Evolutionary conservation across 2,888 invertebrate genomes (phyloP), one percentile per base, ranked within the genome.

Genomic region (Caenorhabditis afra): DNA sequence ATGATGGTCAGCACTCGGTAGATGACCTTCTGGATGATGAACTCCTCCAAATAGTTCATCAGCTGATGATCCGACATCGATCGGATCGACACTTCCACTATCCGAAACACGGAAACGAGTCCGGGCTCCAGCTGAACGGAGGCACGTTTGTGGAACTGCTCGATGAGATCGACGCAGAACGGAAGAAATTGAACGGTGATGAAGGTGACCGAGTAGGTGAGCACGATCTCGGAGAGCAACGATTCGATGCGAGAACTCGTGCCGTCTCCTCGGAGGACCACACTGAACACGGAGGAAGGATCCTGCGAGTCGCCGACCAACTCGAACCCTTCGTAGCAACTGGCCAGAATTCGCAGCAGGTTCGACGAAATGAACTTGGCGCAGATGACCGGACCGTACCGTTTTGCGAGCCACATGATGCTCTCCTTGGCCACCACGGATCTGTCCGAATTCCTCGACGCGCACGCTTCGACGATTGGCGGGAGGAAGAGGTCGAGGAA

Each of bases 321-420:
- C 16, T 79, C 70, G 22, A 82, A 57, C n/a, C 83, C 95, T 22
- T 95, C 94, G 90, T 96, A 98, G 91, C 97, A 98, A 3, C 97
- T 91, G 0, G 96, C 95, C 64, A 98, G 91, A 95, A 98, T 96
- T 89, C 96, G 94, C 12, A 98, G 92, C 82, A 99, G 92, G 67
- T 83, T 86, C 7, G 86, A 67, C 0, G 96, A 95, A 35, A 98
- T 92, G 91, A 95, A 94, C 85, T 95, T 94, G 47, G 97, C 95
- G 0, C 96, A 96, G 23, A 98, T 92, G 55, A 97, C 95, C 0
- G 98, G 97, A 0, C 98, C 98, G 18, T 98, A 92, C 81, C 96
- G 93, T 91, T 96, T 95, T 0, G 96, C 94, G 74, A 98, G 81
- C 87, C 88, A 88, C 50, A 87, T 53, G 5, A 88, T 83, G 23